Conservation (phyloP, 2,113 vertebrate species). For the Seriola quinqueradiata region DNA sequence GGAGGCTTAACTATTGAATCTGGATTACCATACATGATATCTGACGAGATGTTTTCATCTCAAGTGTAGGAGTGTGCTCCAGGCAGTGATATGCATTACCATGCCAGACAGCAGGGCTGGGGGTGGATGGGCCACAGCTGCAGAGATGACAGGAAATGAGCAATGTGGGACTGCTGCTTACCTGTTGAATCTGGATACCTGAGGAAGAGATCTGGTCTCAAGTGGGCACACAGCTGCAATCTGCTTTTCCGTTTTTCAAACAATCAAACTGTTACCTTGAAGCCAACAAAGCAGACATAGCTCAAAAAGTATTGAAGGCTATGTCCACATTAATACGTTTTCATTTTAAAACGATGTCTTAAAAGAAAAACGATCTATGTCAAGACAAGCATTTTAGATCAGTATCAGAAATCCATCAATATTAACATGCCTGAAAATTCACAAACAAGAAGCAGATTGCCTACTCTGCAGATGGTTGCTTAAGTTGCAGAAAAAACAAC, state of each 20-base stretch:
- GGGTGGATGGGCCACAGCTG: conserved; percentile 52
- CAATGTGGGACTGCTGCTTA: conserved; percentile 44
- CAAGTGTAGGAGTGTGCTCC: conserved; percentile 61
- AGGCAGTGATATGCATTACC: conserved; percentile 60
- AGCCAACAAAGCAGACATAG: conserved; percentile 36
- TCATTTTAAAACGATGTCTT: too few relatives aligned
- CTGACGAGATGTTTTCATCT: conserved; percentile 56
- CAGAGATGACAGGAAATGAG: conserved; percentile 60
- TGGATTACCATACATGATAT: conserved; percentile 60
- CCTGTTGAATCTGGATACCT: conserved; percentile 61
- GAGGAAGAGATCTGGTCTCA: conserved; percentile 44
- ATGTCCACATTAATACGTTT: too few relatives aligned
- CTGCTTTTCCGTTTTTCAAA: conserved; percentile 47
- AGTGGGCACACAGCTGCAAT: conserved; percentile 47
- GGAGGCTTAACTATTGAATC: conserved; percentile 58
- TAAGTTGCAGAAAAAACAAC: too few relatives aligned
- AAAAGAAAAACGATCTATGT: too few relatives aligned
- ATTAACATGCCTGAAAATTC: too few relatives aligned
- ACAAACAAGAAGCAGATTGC: too few relatives aligned
- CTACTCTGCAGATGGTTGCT: too few relatives aligned
- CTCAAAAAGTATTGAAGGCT: neutral
- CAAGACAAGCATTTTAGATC: too few relatives aligned
- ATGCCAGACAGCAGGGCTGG: conserved; percentile 51
- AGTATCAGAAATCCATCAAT: too few relatives aligned
- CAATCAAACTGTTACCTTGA: conserved; percentile 42